Base-by-base conservation (phyloP, 2,888 invertebrate species). In the Sarcophaga subvicina region DNA sequence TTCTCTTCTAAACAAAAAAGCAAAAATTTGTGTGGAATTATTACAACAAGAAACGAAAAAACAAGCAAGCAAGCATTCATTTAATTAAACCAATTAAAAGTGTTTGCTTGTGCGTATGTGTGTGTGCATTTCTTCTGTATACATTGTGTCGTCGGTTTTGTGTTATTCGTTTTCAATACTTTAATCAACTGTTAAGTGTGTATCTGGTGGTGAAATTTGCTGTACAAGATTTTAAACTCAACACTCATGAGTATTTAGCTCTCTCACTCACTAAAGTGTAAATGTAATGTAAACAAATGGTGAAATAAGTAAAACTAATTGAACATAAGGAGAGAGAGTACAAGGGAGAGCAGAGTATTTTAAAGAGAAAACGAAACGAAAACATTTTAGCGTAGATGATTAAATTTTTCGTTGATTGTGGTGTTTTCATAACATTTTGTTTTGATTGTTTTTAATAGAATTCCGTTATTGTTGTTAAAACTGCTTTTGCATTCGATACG, bases 371-470 rank as follows among this genome's bases (percentile, higher is more conserved):
- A 22, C 22, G 22, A 22, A 22, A 22, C 22, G 22, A 22, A 12
- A 64, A 72, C 54, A 70, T 47, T 45, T 27, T 60, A 49, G 82
- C n/a, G 77, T 77, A 78, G 71, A 37, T 72, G 77, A 83, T 83
- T 77, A 77, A 83, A 83, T 72, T 3, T 77, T 83, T 66, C 82
- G 59, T 83, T 83, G 72, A 71, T 49, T 82, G 59, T 82, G 59
- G 47, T 14, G 49, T 60, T 66, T 77, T 77, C 60, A 49, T 81
- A 17, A 45, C n/a, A 47, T 47, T 47, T 67, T 47, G n/a, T 17
- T 27, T 49, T 22, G 22, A 4, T 3, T 14, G 47, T 45, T 8
- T 20, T 37, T 37, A 37, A 37, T 37, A 8, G 37, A n/a, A n/a
- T 47, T 10, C 22, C 54, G 2, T 27, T 69, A 49, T 47, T 79